Evolutionary conservation across 2,113 vertebrate species (phyloP).

Genomic region (Corythornis vintsioides): DNA sequence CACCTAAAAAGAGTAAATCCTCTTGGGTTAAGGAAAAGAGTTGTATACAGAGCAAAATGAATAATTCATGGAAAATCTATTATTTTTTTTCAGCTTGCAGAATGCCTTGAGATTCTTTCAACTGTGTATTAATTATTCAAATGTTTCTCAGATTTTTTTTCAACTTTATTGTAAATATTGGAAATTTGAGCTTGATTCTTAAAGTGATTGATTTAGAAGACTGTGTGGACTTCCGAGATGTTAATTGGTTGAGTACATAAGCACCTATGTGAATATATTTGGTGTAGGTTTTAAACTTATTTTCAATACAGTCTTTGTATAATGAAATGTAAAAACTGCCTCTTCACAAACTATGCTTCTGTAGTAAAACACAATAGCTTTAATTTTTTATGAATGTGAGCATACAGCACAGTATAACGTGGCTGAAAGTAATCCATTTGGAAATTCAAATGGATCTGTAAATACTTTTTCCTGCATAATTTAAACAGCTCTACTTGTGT

Average conservation of each 20-base stretch:
- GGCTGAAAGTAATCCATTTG: conserved; percentile 3
- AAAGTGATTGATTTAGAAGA: background rate
- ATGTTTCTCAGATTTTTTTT: conserved; percentile 33
- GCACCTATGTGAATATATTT: background rate
- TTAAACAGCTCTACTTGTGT: background rate
- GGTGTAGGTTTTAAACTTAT: background rate
- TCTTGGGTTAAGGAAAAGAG: conserved; percentile 31
- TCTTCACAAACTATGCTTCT: background rate
- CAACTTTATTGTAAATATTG: conserved; percentile 6
- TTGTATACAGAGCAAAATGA: conserved; percentile 26
- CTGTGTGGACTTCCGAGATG: background rate
- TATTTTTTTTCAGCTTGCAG: background rate
- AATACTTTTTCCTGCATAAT: conserved; percentile 39
- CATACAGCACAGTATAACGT: background rate
- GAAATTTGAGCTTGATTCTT: conserved; percentile 7
- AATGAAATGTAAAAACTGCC: conserved; percentile 22
- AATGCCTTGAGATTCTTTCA: conserved; percentile 38
- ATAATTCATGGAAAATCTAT: conserved; percentile 34
- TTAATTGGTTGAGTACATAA: background rate
- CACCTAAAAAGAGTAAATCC: conserved; percentile 45
- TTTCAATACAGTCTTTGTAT: background rate
- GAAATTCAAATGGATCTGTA: conserved; percentile 29
- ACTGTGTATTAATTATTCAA: conserved; percentile 54
- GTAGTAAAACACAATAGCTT: conserved; percentile 21
- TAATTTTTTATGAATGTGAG: conserved; percentile 45